A percentile compares a stretch with the other conserved stretches of the same genome.
Conservation (phyloP, 2,888 invertebrate species). For the Dryobota labecula region DNA sequence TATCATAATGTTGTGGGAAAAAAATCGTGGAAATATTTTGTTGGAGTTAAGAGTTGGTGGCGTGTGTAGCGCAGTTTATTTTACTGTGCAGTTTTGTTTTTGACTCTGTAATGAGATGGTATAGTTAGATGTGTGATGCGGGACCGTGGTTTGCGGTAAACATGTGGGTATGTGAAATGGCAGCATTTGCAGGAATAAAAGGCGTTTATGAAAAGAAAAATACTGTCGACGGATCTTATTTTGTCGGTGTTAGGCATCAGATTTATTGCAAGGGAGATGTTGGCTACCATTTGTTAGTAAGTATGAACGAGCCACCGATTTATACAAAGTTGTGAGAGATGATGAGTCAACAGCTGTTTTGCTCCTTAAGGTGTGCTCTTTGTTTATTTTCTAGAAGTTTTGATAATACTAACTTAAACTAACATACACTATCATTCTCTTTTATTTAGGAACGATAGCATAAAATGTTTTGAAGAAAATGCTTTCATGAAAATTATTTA, state of each 20-base stretch:
- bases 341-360: too few species aligned
- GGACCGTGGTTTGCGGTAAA: conserved; percentile 15
- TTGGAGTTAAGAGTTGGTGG: conserved; percentile 58
- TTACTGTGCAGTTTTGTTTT: conserved; percentile 62
- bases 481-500: not conserved
- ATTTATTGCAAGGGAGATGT: not conserved
- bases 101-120: conserved; percentile 60
- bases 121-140: conserved; percentile 35
- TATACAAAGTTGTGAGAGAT: too few species aligned
- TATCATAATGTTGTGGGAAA: conserved; percentile 63
- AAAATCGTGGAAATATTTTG: conserved; percentile 61
- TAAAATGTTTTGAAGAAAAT: not conserved
- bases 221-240: not conserved
- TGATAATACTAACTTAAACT: not conserved
- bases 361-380: too few species aligned
- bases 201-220: conserved; percentile 4
- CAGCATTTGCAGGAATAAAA: not conserved
- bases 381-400: not conserved
- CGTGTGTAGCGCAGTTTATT: conserved; percentile 56
- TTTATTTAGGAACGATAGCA: not conserved
- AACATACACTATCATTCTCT: not conserved
- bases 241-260: not conserved
- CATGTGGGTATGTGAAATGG: not conserved
- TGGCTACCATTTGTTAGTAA: not conserved
- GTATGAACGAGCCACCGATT: not conserved